Percentiles rank a stretch among this genome's conserved stretches.
phyloP scores from a whole-genome alignment of 2,113 vertebrate species.

The Amazona vittata region DNA sequence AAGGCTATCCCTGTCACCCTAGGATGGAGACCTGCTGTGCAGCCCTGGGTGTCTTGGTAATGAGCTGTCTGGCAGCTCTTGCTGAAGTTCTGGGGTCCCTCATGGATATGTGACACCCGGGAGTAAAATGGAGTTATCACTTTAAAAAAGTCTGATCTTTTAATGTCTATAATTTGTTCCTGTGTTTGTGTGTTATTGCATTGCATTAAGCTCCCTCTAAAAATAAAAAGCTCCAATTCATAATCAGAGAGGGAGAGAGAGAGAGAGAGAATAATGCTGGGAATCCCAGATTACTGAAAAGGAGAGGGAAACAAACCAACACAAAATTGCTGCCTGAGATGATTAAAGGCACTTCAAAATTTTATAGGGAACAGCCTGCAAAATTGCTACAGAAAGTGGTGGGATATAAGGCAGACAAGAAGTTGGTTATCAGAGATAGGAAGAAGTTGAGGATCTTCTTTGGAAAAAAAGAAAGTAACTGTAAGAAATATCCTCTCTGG shows the following conservation, averaged over 20 bases:
- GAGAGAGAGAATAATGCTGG: background rate
- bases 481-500: background rate
- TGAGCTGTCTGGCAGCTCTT: background rate
- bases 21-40: background rate
- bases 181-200: slow-evolving; percentile 40
- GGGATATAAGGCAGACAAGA: background rate
- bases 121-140: slow-evolving; percentile 43
- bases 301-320: background rate
- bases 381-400: slow-evolving; percentile 21
- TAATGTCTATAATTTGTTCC: slow-evolving; percentile 5
- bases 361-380: slow-evolving; percentile 22
- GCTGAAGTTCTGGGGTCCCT: background rate
- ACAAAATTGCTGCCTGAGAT: slow-evolving; percentile 33
- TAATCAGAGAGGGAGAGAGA: slow-evolving; percentile 3
- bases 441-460: background rate
- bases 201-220: slow-evolving; percentile 44
- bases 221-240: slow-evolving; percentile 35
- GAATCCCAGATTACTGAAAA: slow-evolving; percentile 48
- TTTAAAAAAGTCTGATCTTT: slow-evolving; percentile 36
- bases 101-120: background rate
- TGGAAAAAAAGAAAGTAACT: background rate
- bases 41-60: background rate
- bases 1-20: background rate
- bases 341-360: slow-evolving; percentile 52
- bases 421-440: background rate